phyloP scores from a whole-genome alignment of 2,797 vertebrate species.

The Aselliscus stoliczkanus region DNA sequence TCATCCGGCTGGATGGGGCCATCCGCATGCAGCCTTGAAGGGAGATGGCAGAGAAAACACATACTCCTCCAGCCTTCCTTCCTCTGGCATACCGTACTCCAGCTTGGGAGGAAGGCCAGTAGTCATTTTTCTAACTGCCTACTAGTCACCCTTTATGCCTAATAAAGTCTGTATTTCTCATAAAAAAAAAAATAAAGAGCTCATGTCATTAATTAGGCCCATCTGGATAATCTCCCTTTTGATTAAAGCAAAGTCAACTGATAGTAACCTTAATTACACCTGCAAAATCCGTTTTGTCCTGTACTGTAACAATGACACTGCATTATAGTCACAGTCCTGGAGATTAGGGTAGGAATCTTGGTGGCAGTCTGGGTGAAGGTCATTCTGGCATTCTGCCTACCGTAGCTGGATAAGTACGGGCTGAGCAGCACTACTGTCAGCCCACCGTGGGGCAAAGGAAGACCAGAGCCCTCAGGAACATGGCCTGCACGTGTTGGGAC shows the following conservation, averaged over 20 bases:
- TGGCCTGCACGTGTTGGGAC: background rate
- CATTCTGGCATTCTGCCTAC: background rate
- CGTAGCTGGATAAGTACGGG: background rate
- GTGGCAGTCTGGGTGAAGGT: background rate
- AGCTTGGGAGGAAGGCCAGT: slow-evolving; percentile 6
- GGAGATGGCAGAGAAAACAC: background rate
- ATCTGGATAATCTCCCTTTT: background rate
- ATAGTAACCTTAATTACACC: background rate
- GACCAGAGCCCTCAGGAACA: background rate
- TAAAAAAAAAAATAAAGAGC: too few relatives aligned
- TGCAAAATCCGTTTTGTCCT: background rate
- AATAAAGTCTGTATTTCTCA: slow-evolving; percentile 64
- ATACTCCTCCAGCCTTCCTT: background rate
- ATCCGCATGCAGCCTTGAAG: slow-evolving; percentile 92
- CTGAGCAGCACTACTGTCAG: background rate
- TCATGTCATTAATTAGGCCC: background rate
- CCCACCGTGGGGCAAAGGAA: background rate
- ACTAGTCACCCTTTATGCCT: slow-evolving; percentile 40
- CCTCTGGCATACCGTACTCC: background rate
- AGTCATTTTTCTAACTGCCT: slow-evolving; percentile 36
- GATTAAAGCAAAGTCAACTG: background rate
- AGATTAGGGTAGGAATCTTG: background rate
- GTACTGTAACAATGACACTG: background rate
- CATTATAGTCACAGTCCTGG: background rate
- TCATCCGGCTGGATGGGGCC: slow-evolving; percentile 91